Base-by-base conservation (phyloP, 1,140 invertebrate genomes). In the Caerostris extrusa region DNA sequence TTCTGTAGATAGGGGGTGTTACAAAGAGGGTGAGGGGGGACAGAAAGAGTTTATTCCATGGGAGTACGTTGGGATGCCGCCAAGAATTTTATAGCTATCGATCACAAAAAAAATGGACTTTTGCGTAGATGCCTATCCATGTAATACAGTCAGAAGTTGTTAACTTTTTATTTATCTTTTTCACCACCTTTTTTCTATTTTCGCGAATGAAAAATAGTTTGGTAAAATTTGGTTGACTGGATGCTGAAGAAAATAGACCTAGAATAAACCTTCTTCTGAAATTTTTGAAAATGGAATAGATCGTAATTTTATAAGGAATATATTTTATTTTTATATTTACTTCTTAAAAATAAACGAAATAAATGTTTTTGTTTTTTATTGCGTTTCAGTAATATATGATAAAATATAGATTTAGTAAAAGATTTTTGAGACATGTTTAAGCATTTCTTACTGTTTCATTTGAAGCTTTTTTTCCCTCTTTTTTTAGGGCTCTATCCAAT, bases 81-180 rank as follows among this genome's bases (percentile, higher is more conserved):
- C 90, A 91, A 82, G 77, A 91, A 34, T 61, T 91, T 91, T 91
- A 91, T 91, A 82, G 71, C 34, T 69, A 91, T 91, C 57, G 90
- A 91, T 91, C 71, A 81, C 50, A 61, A 57, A 61, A 71, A 64
- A 34, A 69, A 67, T 67, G 19, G 34, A 64, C 64, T 14, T 71
- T 89, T 3, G 61, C 55, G 64, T n/a, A 50, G 85, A 87, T 61
- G 56, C 60, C 57, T 55, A 58, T 12, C 55, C 7, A 56, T 58
- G 82, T 58, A 85, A 85, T 58, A 60, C 56, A 85, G 82, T 85
- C 8, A 7, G 7, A 77, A 53, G 7, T 34, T 50, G 7, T 34
- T 34, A 34, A 14, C 34, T 77, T 77, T 34, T 50, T 71, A n/a
- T 64, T 64, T 64, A 5, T 64, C n/a, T 69, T 69, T 50, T 77